Conservation (phyloP, 2,113 vertebrate species). For the Oryzias celebensis region DNA sequence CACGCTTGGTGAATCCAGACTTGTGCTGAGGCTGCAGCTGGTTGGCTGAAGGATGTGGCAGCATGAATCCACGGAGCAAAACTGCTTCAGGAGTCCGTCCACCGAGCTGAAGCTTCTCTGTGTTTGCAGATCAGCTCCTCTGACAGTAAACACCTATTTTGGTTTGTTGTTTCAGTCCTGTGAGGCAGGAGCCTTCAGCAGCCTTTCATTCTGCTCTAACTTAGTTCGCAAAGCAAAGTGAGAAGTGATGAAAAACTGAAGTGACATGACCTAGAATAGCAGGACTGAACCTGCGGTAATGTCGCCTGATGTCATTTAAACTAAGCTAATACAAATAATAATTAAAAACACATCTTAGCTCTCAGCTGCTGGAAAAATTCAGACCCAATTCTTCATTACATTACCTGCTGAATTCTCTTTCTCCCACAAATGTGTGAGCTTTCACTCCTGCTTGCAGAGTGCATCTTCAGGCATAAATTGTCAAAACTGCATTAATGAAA, state of each 20-base stretch:
- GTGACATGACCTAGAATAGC: constrained; percentile 42
- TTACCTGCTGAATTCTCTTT: too few species aligned
- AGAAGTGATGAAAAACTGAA: constrained; percentile 44
- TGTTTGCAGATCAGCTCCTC: too few species aligned
- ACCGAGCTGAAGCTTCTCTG: not conserved
- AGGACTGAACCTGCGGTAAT: constrained; percentile 8
- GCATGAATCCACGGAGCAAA: not conserved
- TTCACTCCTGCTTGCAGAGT: too few species aligned
- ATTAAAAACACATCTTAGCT: not conserved
- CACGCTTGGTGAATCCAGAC: not conserved
- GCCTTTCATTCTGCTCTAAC: not conserved
- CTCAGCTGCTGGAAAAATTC: not conserved
- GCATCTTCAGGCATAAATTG: too few species aligned
- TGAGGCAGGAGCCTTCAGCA: constrained; percentile 2
- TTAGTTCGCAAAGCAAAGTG: constrained; percentile 9
- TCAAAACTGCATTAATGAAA: too few species aligned
- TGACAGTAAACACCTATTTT: too few species aligned
- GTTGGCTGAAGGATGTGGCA: not conserved
- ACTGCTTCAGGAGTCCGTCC: not conserved
- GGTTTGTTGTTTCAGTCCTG: not conserved
- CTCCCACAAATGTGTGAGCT: too few species aligned
- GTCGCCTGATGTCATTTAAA: not conserved
- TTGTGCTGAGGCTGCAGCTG: not conserved
- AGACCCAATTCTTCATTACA: too few species aligned
- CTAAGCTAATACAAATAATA: not conserved